Conservation (phyloP, 2,113 vertebrate species). For the Atlantisia rogersi region DNA sequence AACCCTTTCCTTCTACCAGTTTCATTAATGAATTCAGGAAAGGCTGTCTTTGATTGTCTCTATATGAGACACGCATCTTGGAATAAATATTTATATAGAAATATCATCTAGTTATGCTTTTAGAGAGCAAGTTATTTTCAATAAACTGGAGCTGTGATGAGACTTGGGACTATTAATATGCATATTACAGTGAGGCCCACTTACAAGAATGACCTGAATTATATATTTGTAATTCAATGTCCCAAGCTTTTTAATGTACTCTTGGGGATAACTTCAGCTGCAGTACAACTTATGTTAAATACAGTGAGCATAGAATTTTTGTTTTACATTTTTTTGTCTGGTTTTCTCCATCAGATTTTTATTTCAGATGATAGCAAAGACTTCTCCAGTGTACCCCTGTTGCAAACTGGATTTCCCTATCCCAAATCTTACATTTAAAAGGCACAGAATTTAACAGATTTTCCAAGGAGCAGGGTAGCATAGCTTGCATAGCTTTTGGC, state of each 20-base stretch:
- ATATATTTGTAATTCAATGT: neutral
- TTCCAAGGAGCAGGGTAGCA: neutral
- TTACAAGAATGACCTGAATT: constrained; percentile 17
- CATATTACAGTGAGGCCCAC: neutral
- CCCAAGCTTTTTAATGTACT: neutral
- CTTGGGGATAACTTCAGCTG: neutral
- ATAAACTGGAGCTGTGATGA: neutral
- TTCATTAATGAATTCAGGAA: neutral
- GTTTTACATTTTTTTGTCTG: neutral
- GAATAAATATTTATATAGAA: constrained; percentile 6
- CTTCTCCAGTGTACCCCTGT: neutral
- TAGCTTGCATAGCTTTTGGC: neutral
- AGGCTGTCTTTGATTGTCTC: neutral
- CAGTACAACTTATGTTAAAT: neutral
- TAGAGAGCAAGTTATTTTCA: constrained; percentile 1
- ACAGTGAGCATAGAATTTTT: neutral
- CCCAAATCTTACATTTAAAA: neutral
- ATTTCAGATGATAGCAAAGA: neutral
- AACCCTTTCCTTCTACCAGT: neutral
- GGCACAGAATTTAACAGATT: neutral
- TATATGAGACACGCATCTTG: neutral
- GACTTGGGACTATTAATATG: neutral
- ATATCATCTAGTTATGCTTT: neutral
- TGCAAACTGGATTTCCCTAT: neutral
- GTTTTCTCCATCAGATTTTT: neutral